Evolutionary conservation across 2,113 vertebrate genomes (phyloP), one percentile per base, ranked within the genome.

Genomic region (Syngnathus scovelli): DNA sequence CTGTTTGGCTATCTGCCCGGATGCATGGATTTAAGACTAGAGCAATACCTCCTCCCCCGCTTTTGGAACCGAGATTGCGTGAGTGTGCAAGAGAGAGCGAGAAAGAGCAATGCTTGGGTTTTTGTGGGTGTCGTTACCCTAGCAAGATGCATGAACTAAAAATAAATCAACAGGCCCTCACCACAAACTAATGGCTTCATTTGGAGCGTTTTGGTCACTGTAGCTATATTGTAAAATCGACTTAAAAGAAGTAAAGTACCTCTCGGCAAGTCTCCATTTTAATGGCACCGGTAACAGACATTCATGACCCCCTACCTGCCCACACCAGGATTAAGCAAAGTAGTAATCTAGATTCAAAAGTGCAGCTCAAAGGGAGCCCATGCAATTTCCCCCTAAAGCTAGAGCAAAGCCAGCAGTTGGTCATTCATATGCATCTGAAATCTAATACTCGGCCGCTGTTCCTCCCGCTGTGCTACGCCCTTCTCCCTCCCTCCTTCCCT

Each of bases 341-440:
- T 77, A 78, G 85, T 85, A 78, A 85, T 86, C 79, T 78, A 85
- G 78, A 85, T 83, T 85, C 82, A 80, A 84, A 88, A 85, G 83
- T 85, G 82, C 84, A 82, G 83, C 86, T 88, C 81, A 84, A 84
- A 80, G 85, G 79, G 78, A 83, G 77, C 69, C 80, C 76, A 71
- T 87, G 83, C 84, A 85, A 85, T 88, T 89, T 82, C 86, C 80
- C 83, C 82, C 84, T 71, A 61, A 78, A 88, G 77, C 82, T 73
- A 75, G 82, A 86, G 80, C 80, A 67, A 80, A 80, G 73, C 81
- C 80, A 86, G 87, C 86, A 84, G 89, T 88, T 82, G 79, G 84
- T 87, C 86, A 90, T 92, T 92, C 88, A 90, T 88, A 90, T 91
- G 89, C 85, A 88, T 89, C 80, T 90, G 89, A 91, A 92, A 91